Conservation (phyloP, 2,113 vertebrate genomes). For the Brachyhypopomus occidentalis region DNA sequence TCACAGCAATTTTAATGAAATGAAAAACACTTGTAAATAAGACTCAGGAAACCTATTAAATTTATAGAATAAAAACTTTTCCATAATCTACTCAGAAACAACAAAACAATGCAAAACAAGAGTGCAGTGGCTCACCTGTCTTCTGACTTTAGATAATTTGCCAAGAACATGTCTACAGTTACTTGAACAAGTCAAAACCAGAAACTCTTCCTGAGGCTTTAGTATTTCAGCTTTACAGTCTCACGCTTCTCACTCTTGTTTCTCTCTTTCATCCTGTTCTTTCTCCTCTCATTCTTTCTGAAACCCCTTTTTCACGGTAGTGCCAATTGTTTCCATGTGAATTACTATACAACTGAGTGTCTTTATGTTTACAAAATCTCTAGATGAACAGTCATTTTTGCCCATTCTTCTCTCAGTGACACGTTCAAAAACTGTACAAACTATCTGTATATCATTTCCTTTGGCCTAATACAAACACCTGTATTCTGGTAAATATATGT, state of each 20-base stretch:
- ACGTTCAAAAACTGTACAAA: background rate
- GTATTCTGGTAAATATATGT: background rate
- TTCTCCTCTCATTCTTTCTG: background rate
- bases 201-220: background rate
- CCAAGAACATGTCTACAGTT: too few relatives aligned
- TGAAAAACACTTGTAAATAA: too few relatives aligned
- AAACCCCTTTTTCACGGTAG: background rate
- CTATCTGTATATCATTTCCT: background rate
- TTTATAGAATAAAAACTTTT: too few relatives aligned
- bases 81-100: too few relatives aligned
- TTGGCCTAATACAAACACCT: background rate
- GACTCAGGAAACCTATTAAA: too few relatives aligned
- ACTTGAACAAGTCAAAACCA: too few relatives aligned
- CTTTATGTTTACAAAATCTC: background rate
- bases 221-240: background rate
- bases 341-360: background rate
- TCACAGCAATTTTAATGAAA: too few relatives aligned
- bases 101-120: too few relatives aligned
- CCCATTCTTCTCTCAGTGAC: background rate
- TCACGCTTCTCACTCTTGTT: conserved; percentile 15
- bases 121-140: too few relatives aligned
- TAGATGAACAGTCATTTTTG: background rate
- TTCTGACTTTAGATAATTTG: too few relatives aligned
- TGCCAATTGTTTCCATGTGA: background rate
- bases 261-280: background rate